phyloP scores from a whole-genome alignment of 2,797 vertebrate species.

The Hydrophis major region DNA sequence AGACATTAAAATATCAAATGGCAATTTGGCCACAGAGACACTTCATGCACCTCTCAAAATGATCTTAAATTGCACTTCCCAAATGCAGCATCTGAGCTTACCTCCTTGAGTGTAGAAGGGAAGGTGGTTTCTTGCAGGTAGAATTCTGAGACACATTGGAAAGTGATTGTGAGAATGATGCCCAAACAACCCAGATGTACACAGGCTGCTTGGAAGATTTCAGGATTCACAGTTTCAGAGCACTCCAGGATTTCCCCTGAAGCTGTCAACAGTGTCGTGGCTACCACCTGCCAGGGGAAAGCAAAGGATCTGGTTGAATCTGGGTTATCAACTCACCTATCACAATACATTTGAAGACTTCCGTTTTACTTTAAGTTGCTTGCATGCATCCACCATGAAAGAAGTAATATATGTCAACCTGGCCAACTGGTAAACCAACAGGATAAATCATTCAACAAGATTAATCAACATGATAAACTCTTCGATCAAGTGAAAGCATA shows the following conservation, averaged over 20 bases:
- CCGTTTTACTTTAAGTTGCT: background rate
- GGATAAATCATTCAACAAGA: background rate
- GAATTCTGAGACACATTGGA: conserved; percentile 71
- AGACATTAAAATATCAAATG: background rate
- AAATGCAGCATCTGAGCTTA: conserved; percentile 9
- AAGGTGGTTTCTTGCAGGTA: conserved; percentile 65
- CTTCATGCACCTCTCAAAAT: background rate
- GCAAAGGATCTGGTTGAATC: background rate
- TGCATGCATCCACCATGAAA: background rate
- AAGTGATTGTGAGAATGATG: conserved; percentile 64
- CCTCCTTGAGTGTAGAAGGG: conserved; percentile 71
- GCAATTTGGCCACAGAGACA: background rate
- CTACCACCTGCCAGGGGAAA: conserved; percentile 54
- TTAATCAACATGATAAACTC: background rate
- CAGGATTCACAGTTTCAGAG: conserved; percentile 51
- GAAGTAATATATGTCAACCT: background rate
- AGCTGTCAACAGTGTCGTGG: conserved; percentile 61
- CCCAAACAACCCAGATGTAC: conserved; percentile 72
- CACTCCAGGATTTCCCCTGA: conserved; percentile 64
- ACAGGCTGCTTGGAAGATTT: conserved; percentile 65
- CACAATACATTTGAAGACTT: background rate
- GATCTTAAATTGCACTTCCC: background rate
- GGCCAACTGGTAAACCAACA: background rate
- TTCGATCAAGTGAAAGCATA: background rate
- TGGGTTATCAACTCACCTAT: too few species aligned